Evolutionary conservation across 2,888 invertebrate species (phyloP), one percentile per base, ranked within the genome.

Genomic region (Oxycera nigricornis): DNA sequence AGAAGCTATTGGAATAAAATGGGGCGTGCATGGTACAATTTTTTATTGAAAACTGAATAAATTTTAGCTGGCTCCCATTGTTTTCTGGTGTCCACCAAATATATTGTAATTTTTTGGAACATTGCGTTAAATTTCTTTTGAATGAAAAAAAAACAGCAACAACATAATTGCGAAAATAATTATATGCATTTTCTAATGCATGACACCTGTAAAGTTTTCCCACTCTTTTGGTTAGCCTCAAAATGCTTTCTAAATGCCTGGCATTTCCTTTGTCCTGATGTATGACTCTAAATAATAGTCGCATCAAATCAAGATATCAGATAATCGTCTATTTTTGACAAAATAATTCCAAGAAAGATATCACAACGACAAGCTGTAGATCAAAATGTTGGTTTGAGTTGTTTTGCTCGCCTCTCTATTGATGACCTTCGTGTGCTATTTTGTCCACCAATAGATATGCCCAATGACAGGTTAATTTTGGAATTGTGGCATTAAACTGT

Each of bases 301-400:
- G 30, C n/a, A 73, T 73, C 73, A 31, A 50, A 73, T 73, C 61
- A 61, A 62, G 73, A 73, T 73, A 62, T 73, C 62, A 62, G 52
- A 73, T 73, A 52, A 62, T 62, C 17, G 28, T 26, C 39, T 31
- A 31, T 30, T 57, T 72, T n/a, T 73, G 73, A 73, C 73, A 73
- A 30, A 30, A 73, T 73, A 73, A 73, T 73, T 62, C n/a, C 61
- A 52, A 17, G n/a, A 41, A 73, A 70, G 52, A 70, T 70, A 65
- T 41, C 24, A 65, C 62, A 39, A 62, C 4, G 41, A 55, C 70
- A 20, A 70, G 28, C 30, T 4, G 59, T 39, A 22, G 20, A 39
- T 22, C 24, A n/a, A 24, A 3, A n/a, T 3, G 46, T 46, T 3
- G 46, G 46, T 7, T 11, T 70, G 55, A 70, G 70, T 30, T 70